These are phyloP conservation scores for Notolepis coatsorum DNA, from an alignment of 2,797 vertebrate genomes.

Conservation along the genomic window DNA sequence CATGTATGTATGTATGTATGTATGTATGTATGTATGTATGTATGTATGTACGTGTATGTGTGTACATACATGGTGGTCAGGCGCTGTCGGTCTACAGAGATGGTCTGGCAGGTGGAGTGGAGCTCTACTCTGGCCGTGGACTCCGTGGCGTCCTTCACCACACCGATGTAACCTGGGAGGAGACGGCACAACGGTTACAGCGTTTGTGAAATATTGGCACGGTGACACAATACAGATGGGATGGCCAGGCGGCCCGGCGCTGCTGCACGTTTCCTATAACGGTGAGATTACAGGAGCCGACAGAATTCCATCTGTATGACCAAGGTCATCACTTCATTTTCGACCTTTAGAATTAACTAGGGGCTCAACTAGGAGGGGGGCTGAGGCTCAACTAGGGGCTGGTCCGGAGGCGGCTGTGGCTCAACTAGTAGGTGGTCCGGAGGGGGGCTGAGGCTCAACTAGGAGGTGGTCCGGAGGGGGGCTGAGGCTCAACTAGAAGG, in stretches of 20 bases:
- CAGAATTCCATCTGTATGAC: too few relatives aligned
- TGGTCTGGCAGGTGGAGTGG: constrained; percentile 97
- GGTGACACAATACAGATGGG: background rate
- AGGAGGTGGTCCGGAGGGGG: too few relatives aligned
- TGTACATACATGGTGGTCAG: constrained; percentile 88
- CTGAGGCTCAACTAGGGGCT: too few relatives aligned
- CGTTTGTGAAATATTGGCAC: background rate
- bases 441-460: too few relatives aligned
- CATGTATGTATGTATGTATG: constrained; percentile 84
- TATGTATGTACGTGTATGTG: constrained; percentile 65
- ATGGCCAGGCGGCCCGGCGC: background rate
- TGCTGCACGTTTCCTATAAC: too few relatives aligned
- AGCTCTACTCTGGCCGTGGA: constrained; percentile 94
- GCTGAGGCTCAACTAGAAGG: too few relatives aligned
- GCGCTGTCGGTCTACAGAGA: constrained; percentile 94
- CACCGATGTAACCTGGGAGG: constrained; percentile 91
- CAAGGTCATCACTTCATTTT: too few relatives aligned
- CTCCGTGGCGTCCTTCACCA: constrained; percentile 96
- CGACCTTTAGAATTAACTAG: too few relatives aligned
- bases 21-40: constrained; percentile 78
- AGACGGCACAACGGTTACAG: background rate
- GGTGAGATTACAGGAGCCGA: too few relatives aligned
- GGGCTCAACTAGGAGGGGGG: too few relatives aligned
- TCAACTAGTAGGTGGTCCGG: too few relatives aligned
- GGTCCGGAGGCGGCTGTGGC: too few relatives aligned